Base-by-base conservation (phyloP, 2,113 vertebrate species). In the Pontoporia blainvillei region DNA sequence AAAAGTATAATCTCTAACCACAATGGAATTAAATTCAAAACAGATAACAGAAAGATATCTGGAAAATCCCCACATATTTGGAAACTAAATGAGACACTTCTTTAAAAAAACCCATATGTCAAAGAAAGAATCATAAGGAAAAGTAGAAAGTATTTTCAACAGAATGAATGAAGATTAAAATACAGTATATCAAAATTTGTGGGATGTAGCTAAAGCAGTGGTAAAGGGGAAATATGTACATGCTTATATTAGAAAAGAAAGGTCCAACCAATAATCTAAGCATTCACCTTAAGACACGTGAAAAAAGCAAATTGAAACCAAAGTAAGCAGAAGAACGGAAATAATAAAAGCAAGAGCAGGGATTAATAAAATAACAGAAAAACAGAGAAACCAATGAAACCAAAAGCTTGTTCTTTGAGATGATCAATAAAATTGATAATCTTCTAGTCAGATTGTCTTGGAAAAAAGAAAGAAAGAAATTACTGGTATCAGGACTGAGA, bases 361-460 rank as follows among this genome's bases (percentile, higher is more conserved):
- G 82, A 67, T 86, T 41, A 62, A 31, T 75, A 61, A 82, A 89
- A 29, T 3, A 85, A 12, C 34, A 82, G 66, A 73, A 81, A 94
- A 91, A 54, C 29, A 54, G 36, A n/a, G 29, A 73, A 31, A 81
- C 75, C 49, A 73, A 61, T 61, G 49, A 86, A 90, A 61, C 67
- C 54, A 44, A 82, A 95, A 67, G 7, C 39, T 52, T 67, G 5
- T 82, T 89, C 12, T 92, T 83, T 67, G 52, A 90, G n/a, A 78
- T 64, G 20, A 93, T 87, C 46, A 83, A 91, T 93, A 91, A 61
- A 90, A 90, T 78, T 36, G 34, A 83, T 71, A 75, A 90, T 17
- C 34, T 91, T 78, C 76, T 62, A 64, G 59, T 82, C 5, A 64
- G 14, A 67, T 27, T 71, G 29, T 85, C 41, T 20, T 8, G 18